Conservation (phyloP, 2,113 vertebrate species). For the Diadophis punctatus region DNA sequence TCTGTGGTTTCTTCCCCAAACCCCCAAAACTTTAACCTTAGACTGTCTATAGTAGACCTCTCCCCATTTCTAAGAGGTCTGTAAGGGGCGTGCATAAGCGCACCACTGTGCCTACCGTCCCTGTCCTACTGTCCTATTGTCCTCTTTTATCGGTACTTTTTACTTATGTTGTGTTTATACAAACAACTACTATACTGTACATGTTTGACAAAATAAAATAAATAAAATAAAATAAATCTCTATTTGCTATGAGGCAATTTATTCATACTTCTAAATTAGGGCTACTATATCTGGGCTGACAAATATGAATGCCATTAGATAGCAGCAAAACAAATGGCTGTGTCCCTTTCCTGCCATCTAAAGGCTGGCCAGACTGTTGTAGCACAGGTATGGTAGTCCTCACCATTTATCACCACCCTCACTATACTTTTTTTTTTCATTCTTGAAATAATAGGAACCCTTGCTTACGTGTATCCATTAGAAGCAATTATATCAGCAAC, state of each 20-base stretch:
- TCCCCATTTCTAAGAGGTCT: too few species aligned
- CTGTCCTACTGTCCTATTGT: too few species aligned
- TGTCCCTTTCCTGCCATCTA: neutral
- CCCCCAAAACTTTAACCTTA: too few species aligned
- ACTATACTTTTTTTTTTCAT: neutral
- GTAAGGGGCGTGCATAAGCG: too few species aligned
- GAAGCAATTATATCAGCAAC: constrained; percentile 85
- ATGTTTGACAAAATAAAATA: too few species aligned
- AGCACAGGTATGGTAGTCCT: neutral
- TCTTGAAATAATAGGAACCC: neutral
- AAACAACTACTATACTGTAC: too few species aligned
- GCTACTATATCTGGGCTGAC: neutral
- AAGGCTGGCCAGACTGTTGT: neutral
- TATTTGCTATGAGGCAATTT: neutral
- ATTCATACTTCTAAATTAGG: neutral
- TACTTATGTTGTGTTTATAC: too few species aligned
- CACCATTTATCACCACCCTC: neutral
- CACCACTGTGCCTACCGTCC: too few species aligned
- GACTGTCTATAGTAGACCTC: too few species aligned
- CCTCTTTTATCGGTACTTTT: too few species aligned
- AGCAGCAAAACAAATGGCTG: neutral
- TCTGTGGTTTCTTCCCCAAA: too few species aligned
- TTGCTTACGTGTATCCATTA: constrained; percentile 83
- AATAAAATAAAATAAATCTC: too few species aligned
- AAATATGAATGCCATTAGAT: neutral